Base-by-base conservation (phyloP, 2,888 invertebrate species). In the Drosophila birchii region DNA sequence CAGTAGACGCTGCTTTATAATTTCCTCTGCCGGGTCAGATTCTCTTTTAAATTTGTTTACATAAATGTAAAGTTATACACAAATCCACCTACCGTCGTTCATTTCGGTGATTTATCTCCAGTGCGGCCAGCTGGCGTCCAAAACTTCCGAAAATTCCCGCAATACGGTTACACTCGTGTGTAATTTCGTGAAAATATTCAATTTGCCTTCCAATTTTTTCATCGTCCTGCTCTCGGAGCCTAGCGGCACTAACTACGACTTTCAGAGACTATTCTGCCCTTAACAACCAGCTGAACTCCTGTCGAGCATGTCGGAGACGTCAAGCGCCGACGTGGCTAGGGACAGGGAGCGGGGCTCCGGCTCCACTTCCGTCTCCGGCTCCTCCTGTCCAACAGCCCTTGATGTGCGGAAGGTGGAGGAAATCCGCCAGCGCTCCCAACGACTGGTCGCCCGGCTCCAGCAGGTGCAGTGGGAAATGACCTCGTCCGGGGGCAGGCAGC, bases 1-100 rank as follows among this genome's bases (percentile, higher is more conserved):
- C 36, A 99, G 93, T 43, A 99, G 93, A 76, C 98, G 95, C 80
- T 98, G 94, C 80, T 97, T 95, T 73, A 99, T 98, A 45, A 98
- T 97, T 91, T 99, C 99, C 93, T 99, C 99, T 98, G 91, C 1
- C 70, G 49, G n/a, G 36, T n/a, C 4, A 44, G 2, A 18, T 20
- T 36, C 0, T 16, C n/a, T 23, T 38, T 39, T 38, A 44, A 23
- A 58, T 75, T 39, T 18, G 5, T n/a, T 16, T 44, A 5, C 18
- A 8, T 70, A 49, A 54, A 54, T 68, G 16, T 18, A 20, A 43
- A 58, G 47, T 38, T 12, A 47, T 23, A 44, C 45, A 39, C 38
- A 41, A 45, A 44, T 41, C 38, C 32, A 32, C 61, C 51, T 51
- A 78, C 78, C 78, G 54, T 78, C 78, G 67, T 78, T 73, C 78